Evolutionary conservation across 2,797 vertebrate species (phyloP), one percentile per base, ranked within the genome.

Genomic region (Oryzias dopingdopingensis): DNA sequence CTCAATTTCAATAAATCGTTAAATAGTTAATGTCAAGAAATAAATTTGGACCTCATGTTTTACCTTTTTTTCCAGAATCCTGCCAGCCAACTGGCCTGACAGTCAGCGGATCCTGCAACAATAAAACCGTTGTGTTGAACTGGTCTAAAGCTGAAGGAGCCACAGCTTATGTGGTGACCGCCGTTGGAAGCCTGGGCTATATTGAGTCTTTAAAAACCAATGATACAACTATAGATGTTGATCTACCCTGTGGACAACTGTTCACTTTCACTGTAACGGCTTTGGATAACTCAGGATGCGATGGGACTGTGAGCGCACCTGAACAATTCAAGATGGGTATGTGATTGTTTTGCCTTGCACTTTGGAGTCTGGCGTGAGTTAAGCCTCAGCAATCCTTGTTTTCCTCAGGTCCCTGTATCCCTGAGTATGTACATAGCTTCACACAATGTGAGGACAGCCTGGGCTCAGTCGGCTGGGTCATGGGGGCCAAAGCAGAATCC

Each of bases 321-420:
- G 20, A 49, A 14, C 2, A 67, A 20, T 82, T 85, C 73, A 88
- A 70, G 24, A 87, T 85, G 46, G 81, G 92, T 93, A 45, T 12
- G 41, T 48, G 17, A 2, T 16, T 14, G n/a, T 45, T 53, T 43
- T 41, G 1, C 1, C 6, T 26, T 5, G 13, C 29, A 13, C 1
- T 2, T 13, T 52, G 16, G 6, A 1, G 16, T n/a, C 18, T 16
- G 6, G 4, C 15, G 4, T 26, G 16, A 14, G 6, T 41, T 4
- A 3, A 57, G 23, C 62, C 18, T 49, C 16, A 52, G 26, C 6
- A 3, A 4, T 22, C 23, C 6, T 1, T n/a, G 0, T 14, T 52
- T n/a, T 5, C 16, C 18, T 23, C 65, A 93, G 93, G 84, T 41
- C 92, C 92, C 6, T 94, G 93, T 50, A 20, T 83, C 16, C 92